A percentile compares a stretch with the other conserved stretches of the same genome.
These are phyloP conservation scores for Luperina testacea DNA, from an alignment of 2,888 invertebrate genomes.

Conservation along the genomic window DNA sequence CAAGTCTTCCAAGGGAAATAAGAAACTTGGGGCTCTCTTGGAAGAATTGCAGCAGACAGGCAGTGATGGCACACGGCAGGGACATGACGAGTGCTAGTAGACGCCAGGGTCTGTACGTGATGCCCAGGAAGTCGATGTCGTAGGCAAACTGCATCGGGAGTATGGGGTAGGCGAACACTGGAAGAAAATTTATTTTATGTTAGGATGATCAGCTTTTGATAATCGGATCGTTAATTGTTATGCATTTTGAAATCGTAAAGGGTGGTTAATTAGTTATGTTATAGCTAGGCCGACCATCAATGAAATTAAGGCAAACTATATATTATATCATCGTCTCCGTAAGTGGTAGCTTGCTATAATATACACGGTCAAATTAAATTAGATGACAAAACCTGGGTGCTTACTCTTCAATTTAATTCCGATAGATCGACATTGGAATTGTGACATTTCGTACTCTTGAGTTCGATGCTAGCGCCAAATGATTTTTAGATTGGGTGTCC, in stretches of 20 bases:
- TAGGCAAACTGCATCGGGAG: constrained; percentile 90
- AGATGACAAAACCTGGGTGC: too few species aligned
- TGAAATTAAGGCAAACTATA: too few species aligned
- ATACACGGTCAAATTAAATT: too few species aligned
- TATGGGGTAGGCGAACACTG: constrained; percentile 92
- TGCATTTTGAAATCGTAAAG: not conserved
- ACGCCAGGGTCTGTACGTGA: constrained; percentile 94
- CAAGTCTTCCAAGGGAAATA: constrained; percentile 89
- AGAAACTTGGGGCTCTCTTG: constrained; percentile 96
- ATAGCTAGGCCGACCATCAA: too few species aligned
- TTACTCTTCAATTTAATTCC: too few species aligned
- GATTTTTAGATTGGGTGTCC: too few species aligned
- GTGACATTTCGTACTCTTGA: too few species aligned
- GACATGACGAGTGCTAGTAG: constrained; percentile 92
- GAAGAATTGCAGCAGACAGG: constrained; percentile 89
- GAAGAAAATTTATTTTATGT: constrained; percentile 23
- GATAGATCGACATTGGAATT: too few species aligned
- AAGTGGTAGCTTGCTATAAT: too few species aligned
- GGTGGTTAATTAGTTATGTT: not conserved
- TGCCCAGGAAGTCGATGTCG: constrained; percentile 84
- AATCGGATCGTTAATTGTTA: not conserved
- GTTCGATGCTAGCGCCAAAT: too few species aligned
- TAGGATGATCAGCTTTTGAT: not conserved
- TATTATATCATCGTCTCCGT: too few species aligned
- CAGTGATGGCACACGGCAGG: constrained; percentile 91